Evolutionary conservation across 2,797 vertebrate genomes (phyloP).

Genomic region (Dendrocincla fuliginosa): DNA sequence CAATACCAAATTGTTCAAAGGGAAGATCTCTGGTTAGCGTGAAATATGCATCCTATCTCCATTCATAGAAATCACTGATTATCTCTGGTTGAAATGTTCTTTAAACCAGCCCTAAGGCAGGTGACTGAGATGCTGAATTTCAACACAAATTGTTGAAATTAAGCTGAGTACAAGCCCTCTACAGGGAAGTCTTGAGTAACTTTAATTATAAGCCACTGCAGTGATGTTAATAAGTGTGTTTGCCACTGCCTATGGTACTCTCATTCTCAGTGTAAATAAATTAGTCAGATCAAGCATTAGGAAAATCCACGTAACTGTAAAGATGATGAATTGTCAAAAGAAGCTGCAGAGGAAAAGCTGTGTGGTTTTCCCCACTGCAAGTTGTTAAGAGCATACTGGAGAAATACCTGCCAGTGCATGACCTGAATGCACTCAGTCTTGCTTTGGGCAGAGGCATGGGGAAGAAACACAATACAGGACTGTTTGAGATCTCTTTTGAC

Average conservation of each 20-base stretch:
- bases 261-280: neutral
- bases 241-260: neutral
- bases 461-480: neutral
- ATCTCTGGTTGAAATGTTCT: neutral
- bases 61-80: neutral
- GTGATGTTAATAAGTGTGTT: neutral
- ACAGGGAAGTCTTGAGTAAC: neutral
- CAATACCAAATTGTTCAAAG: neutral
- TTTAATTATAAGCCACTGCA: neutral
- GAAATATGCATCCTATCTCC: neutral
- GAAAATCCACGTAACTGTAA: neutral
- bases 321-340: neutral
- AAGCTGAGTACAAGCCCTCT: neutral
- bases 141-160: neutral
- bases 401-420: neutral
- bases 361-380: neutral
- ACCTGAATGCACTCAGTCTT: neutral
- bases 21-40: neutral
- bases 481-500: neutral
- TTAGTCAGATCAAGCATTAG: neutral
- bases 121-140: neutral
- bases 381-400: neutral
- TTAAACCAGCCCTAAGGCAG: neutral
- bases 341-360: neutral
- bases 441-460: neutral